Conservation (phyloP, 2,888 invertebrate genomes). For the Axea sp. region DNA sequence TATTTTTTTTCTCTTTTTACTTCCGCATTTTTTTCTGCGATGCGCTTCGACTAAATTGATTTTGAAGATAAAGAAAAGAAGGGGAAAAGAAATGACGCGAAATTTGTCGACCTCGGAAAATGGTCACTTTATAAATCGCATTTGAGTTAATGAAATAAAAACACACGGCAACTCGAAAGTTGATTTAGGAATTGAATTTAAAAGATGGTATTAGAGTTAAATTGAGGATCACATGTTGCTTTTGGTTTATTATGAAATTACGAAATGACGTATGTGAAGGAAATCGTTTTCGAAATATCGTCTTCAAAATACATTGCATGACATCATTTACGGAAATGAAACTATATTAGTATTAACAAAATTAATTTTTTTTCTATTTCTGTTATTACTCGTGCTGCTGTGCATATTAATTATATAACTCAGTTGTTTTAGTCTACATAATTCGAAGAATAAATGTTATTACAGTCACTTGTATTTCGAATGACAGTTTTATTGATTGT, state of each 20-base stretch:
- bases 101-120: constrained; percentile 12
- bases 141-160: constrained; percentile 49
- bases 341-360: too few relatives aligned
- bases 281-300: constrained; percentile 20
- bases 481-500: too few relatives aligned
- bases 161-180: constrained; percentile 19
- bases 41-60: constrained; percentile 38
- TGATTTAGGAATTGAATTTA: constrained; percentile 37
- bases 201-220: constrained; percentile 23
- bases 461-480: too few relatives aligned
- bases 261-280: constrained; percentile 17
- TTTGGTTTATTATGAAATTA: constrained; percentile 21
- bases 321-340: background rate
- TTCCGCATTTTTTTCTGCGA: constrained; percentile 18
- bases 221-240: constrained; percentile 26
- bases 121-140: constrained; percentile 48
- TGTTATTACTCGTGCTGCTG: too few relatives aligned
- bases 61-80: constrained; percentile 42
- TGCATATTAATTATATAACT: too few relatives aligned
- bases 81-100: constrained; percentile 14
- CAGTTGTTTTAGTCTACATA: too few relatives aligned
- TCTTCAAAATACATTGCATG: constrained; percentile 4
- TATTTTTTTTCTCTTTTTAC: constrained; percentile 7
- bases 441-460: too few relatives aligned
- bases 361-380: background rate